Evolutionary conservation across 2,888 invertebrate species (phyloP).

Genomic region (Sussaba pulchella): DNA sequence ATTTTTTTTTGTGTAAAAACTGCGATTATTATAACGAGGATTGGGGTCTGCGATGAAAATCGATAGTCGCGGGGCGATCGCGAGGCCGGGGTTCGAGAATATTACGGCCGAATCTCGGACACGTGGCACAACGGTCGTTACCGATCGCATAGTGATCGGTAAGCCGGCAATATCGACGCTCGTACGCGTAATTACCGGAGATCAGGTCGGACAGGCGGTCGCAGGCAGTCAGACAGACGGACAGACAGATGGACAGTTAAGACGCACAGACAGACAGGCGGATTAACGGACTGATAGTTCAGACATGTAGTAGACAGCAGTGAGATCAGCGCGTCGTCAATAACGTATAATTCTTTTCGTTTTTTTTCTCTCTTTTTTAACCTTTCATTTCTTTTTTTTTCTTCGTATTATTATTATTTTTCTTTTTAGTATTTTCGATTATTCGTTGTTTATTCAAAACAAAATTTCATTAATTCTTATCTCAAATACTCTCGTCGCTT

Average conservation of each 20-base stretch:
- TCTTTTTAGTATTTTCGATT: conserved; percentile 70
- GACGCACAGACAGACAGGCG: conserved; percentile 72
- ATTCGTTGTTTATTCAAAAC: conserved; percentile 81
- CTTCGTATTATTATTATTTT: conserved; percentile 31
- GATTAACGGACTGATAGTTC: conserved; percentile 76
- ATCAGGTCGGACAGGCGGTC: conserved; percentile 65
- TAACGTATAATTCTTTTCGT: conserved; percentile 68
- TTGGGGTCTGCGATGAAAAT: conserved; percentile 10
- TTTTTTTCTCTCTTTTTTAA: conserved; percentile 35
- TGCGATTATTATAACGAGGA: conserved; percentile 2
- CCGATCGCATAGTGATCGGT: neutral
- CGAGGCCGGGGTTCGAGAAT: neutral
- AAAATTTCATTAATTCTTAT: conserved; percentile 64
- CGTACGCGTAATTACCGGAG: conserved; percentile 42
- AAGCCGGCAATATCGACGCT: conserved; percentile 2
- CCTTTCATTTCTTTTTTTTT: conserved; percentile 39
- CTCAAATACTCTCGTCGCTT: conserved; percentile 19
- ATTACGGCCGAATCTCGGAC: conserved; percentile 12
- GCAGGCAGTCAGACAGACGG: conserved; percentile 70
- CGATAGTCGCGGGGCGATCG: conserved; percentile 11
- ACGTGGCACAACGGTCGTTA: conserved; percentile 31
- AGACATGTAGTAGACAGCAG: conserved; percentile 74
- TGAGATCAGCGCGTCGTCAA: conserved; percentile 75
- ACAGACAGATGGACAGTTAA: conserved; percentile 69
- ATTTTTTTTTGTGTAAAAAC: conserved; percentile 29